These are phyloP conservation scores for Ictalurus furcatus DNA, from an alignment of 2,113 vertebrate species.

Conservation along the genomic window DNA sequence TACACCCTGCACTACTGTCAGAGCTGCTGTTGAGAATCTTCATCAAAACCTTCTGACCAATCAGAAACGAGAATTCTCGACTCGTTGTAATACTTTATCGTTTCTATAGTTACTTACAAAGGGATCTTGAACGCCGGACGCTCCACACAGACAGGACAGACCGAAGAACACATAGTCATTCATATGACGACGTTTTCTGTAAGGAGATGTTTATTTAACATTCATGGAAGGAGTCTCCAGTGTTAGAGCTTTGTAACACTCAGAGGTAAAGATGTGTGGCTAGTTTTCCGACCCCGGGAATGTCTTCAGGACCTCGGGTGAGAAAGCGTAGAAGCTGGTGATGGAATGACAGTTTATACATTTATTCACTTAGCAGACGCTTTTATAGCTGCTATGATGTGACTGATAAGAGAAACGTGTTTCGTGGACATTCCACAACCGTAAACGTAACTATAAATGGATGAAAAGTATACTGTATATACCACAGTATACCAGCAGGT, in stretches of 20 bases:
- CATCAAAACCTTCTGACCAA: background rate
- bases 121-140: background rate
- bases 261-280: background rate
- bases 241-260: background rate
- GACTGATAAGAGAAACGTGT: background rate
- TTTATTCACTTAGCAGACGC: too few relatives aligned
- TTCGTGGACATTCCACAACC: background rate
- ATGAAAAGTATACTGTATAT: background rate
- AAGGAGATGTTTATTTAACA: background rate
- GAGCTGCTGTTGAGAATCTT: background rate
- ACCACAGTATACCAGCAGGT: too few relatives aligned
- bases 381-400: background rate
- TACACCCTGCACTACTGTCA: too few relatives aligned
- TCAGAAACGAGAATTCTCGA: background rate
- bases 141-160: background rate
- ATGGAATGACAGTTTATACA: too few relatives aligned
- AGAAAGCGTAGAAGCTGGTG: too few relatives aligned
- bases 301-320: background rate
- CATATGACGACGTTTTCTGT: background rate
- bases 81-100: background rate
- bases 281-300: background rate
- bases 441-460: background rate
- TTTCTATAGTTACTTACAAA: background rate
- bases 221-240: background rate
- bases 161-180: background rate